Evolutionary conservation across 1,140 invertebrate species (phyloP).

Genomic region (Cyclina sinensis): DNA sequence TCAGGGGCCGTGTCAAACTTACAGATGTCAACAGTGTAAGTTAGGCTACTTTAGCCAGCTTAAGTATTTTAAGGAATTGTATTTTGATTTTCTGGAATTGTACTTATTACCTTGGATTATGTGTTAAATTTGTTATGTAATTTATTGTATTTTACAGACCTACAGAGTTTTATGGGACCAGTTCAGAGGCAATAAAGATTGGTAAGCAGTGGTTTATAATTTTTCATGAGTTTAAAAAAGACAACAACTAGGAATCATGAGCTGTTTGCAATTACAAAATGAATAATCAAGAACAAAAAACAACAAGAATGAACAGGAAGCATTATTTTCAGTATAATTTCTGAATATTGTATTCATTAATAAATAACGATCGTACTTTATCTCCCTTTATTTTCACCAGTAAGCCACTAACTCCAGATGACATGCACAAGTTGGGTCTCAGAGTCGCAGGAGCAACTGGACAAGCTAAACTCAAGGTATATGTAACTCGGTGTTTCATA

Average conservation of each 20-base stretch:
- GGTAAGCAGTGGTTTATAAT: constrained; percentile 67
- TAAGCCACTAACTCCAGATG: constrained; percentile 69
- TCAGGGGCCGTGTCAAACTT: constrained; percentile 79
- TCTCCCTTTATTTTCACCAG: constrained; percentile 64
- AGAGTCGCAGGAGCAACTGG: constrained; percentile 81
- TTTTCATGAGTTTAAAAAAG: not conserved
- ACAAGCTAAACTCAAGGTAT: constrained; percentile 83
- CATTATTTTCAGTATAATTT: too few species aligned
- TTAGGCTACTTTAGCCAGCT: not conserved
- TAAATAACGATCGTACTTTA: too few species aligned
- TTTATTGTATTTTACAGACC: constrained; percentile 77
- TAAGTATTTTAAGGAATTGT: too few species aligned
- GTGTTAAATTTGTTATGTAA: too few species aligned
- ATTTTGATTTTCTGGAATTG: too few species aligned
- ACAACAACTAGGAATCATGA: too few species aligned
- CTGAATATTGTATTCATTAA: too few species aligned
- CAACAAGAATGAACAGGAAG: too few species aligned
- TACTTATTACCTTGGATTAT: too few species aligned
- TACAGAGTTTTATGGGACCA: constrained; percentile 80
- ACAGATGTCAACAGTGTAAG: constrained; percentile 82
- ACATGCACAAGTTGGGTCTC: constrained; percentile 82
- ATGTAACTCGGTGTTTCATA: too few species aligned
- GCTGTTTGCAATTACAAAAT: too few species aligned
- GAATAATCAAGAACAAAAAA: too few species aligned
- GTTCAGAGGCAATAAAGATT: constrained; percentile 81